These are phyloP conservation scores for Melanotaenia pygmaea DNA, from an alignment of 2,797 vertebrate species.

Conservation along the genomic window DNA sequence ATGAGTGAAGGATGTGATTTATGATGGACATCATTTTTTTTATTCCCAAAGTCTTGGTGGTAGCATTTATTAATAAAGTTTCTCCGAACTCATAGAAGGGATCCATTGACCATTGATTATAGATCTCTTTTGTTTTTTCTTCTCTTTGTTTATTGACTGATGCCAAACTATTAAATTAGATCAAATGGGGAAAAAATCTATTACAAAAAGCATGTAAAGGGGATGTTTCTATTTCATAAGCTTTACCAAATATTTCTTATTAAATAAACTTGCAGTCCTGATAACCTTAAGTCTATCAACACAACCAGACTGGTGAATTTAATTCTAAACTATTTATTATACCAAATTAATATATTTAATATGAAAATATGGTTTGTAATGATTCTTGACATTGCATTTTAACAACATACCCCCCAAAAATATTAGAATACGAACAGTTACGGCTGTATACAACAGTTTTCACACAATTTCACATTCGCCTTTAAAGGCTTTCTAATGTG, in stretches of 20 bases:
- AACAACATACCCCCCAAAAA: not conserved
- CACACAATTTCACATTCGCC: not conserved
- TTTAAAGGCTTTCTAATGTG: not conserved
- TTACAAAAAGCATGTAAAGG: not conserved
- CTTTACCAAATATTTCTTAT: not conserved
- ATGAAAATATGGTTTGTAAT: no score
- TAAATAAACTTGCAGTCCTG: not conserved
- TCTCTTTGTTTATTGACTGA: not conserved
- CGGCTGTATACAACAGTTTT: not conserved
- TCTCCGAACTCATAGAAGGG: not conserved
- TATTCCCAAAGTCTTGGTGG: conserved; percentile 12
- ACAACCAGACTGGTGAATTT: not conserved
- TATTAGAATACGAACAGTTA: not conserved
- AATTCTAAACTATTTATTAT: not conserved
- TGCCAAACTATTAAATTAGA: not conserved
- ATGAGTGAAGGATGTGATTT: conserved; percentile 35
- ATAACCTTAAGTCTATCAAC: not conserved
- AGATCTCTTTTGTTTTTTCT: not conserved
- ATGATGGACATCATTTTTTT: conserved; percentile 37
- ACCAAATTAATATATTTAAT: not conserved
- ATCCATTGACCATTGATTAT: not conserved
- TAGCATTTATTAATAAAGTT: conserved; percentile 25
- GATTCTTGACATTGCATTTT: not conserved
- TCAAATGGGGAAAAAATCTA: not conserved
- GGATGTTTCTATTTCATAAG: not conserved